A percentile compares a stretch with the other conserved stretches of the same genome.
phyloP scores from a whole-genome alignment of 2,888 invertebrate species.

The Loripinus fragilis region DNA sequence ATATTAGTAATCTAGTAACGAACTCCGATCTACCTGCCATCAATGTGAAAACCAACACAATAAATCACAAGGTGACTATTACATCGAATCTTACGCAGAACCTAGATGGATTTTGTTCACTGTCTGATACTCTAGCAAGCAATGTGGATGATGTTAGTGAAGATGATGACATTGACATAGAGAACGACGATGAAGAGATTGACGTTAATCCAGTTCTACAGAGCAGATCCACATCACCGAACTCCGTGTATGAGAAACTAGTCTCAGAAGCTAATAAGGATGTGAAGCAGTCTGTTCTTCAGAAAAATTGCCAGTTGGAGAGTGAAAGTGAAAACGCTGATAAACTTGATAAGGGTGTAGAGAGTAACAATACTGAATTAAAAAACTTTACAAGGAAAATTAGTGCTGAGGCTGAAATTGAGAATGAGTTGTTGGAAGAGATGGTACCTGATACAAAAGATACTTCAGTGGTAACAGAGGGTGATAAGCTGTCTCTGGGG shows the following conservation, averaged over 20 bases:
- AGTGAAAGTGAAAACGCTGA: not conserved
- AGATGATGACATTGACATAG: slow-evolving; percentile 61
- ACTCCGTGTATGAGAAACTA: slow-evolving; percentile 75
- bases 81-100: slow-evolving; percentile 62
- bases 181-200: slow-evolving; percentile 73
- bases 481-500: not conserved
- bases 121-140: slow-evolving; percentile 56
- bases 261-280: slow-evolving; percentile 64
- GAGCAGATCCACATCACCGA: slow-evolving; percentile 76
- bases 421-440: not conserved
- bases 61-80: slow-evolving; percentile 47
- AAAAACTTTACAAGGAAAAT: not conserved
- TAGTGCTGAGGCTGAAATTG: not conserved
- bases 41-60: not conserved
- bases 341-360: not conserved
- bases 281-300: slow-evolving; percentile 28
- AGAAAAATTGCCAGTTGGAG: not conserved
- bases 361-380: not conserved
- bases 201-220: slow-evolving; percentile 68
- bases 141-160: slow-evolving; percentile 23
- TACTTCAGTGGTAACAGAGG: not conserved
- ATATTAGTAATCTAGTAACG: not conserved
- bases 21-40: not conserved
- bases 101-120: slow-evolving; percentile 63
- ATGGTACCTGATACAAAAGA: not conserved